Base-by-base conservation (phyloP, 2,113 vertebrate species). In the Tragelaphus imberbis region DNA sequence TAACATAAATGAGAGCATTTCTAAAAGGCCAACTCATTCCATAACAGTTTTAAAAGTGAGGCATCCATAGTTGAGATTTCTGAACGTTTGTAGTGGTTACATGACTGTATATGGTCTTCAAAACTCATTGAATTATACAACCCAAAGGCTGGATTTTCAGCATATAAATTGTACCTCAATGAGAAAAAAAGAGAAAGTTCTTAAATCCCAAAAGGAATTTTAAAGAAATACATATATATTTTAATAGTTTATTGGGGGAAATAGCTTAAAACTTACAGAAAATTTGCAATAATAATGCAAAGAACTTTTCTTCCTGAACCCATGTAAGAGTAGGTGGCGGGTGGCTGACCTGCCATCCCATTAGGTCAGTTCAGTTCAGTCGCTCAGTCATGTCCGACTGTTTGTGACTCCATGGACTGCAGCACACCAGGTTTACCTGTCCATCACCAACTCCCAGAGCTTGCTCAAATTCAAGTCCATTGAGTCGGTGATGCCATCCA, bases 361-460 rank as follows among this genome's bases (percentile, higher is more conserved):
- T 71, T n/a, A 40, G n/a, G 19, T 40, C 19, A 71, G 19, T 36
- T 71, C 19, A 12, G 68, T 75, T 75, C 68, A 71, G n/a, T 71
- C 0, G 0, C 68, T 75, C 36, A 75, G 68, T 13, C 5, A 0
- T 75, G 19, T 75, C 36, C 5, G 1, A 6, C 68, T 25, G 10
- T 75, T 75, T 23, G 68, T 1, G 5, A 75, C n/a, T 21, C 19
- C n/a, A 23, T 75, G 68, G 36, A 23, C 68, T 40, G 19, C 36
- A 75, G n/a, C 68, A 40, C 68, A 40, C 19, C 68, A 71, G n/a
- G n/a, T 23, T 71, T 71, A 12, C n/a, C n/a, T 23, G 68, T 71
- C 68, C n/a, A 71, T 71, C n/a, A 23, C n/a, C 68, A 71, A 40
- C 19, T 71, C 68, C n/a, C 68, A 71, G 68, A 12, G 68, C n/a